Evolutionary conservation across 2,113 vertebrate species (phyloP), one percentile per base, ranked within the genome.

Genomic region (Oncorhynchus clarkii): DNA sequence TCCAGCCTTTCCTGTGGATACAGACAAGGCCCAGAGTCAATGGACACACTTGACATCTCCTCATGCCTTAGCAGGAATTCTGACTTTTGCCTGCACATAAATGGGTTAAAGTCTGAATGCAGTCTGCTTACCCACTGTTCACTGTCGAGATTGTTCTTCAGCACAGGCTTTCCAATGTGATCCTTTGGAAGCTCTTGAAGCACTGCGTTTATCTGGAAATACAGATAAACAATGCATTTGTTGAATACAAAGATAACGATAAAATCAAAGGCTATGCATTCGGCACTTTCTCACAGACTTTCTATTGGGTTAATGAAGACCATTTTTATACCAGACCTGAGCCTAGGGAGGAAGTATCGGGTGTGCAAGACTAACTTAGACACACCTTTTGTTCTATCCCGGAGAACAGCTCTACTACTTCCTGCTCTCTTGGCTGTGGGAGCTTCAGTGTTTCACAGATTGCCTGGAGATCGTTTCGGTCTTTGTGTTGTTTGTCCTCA

Each of bases 371-470:
- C 51, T 18, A 45, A 45, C 39, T 54, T 54, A 3, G 16, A 54
- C 51, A 54, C 90, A 98, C 98, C 96, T 97, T 95, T 83, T 92
- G 85, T 77, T 96, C 94, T 74, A 96, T 86, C 12, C 71, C 90
- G 77, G 82, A 91, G 84, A 99, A 89, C 39, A 93, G 78, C 4
- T 81, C 84, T 18, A 84, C 77, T 69, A 92, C 76, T 73, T 93
- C 93, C 75, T 88, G 88, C 77, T 89, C 84, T 0, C 84, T 62
- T 13, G 93, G 91, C 69, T 92, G 91, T 5, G 95, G 83, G 0
- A 99, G 73, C 60, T 88, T 85, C 75, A 99, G 90, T 0, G 90
- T 90, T 71, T 93, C 81, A 3, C 92, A 96, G 71, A 99, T 93
- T 48, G 79, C 78, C 82, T 89, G 88, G 14, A 98, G 87, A 81